Percentiles rank a stretch among this genome's conserved stretches.
Evolutionary conservation across 2,113 vertebrate genomes (phyloP).

Genomic region (Tragelaphus scriptus): DNA sequence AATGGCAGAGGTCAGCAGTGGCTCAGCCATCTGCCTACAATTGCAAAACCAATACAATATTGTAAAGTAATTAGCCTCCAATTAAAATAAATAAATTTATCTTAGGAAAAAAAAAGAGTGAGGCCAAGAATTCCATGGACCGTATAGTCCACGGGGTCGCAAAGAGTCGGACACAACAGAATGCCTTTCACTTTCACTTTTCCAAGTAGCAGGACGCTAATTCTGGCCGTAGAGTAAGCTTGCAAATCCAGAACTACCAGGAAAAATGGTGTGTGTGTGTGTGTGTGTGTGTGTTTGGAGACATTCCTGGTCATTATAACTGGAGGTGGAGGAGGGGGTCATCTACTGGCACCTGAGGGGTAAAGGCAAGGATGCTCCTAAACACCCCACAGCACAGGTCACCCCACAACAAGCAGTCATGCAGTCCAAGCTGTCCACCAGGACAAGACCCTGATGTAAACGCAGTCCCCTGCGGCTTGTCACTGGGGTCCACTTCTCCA

Average conservation of each 20-base stretch:
- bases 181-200: background rate
- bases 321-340: no score
- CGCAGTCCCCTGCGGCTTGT: accelerated
- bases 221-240: background rate
- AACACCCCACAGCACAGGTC: background rate
- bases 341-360: background rate
- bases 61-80: no score
- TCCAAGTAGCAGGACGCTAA: background rate
- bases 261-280: background rate
- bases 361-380: background rate
- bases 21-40: background rate
- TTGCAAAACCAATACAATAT: background rate
- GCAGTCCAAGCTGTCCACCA: no score
- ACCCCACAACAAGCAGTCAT: background rate
- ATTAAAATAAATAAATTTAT: no score
- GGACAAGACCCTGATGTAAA: accelerated
- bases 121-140: background rate
- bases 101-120: background rate
- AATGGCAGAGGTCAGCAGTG: accelerated
- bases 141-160: background rate
- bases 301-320: background rate
- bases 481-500: background rate
- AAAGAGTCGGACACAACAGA: accelerated
- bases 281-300: background rate
- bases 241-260: background rate